Percentiles rank a stretch among this genome's conserved stretches.
These are phyloP conservation scores for Rhynchomys soricoides DNA, from an alignment of 2,113 vertebrate genomes.

Conservation along the genomic window DNA sequence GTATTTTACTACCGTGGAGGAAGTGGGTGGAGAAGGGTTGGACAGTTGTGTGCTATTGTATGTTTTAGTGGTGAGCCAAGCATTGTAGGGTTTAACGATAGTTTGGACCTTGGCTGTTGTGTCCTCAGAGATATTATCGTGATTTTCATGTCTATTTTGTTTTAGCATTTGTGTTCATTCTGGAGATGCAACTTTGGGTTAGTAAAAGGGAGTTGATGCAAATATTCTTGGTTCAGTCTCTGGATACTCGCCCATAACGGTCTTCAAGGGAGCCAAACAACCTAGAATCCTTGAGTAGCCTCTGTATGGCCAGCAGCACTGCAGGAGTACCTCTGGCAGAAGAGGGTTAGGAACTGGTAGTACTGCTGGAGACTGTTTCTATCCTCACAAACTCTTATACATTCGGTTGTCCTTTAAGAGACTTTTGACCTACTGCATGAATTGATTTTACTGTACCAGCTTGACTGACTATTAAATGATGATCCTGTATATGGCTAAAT, in stretches of 20 bases:
- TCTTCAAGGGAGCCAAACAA: neutral
- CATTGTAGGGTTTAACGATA: neutral
- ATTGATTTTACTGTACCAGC: neutral
- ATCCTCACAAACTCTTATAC: no score
- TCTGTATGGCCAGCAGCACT: neutral
- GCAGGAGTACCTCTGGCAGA: neutral
- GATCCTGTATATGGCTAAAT: neutral
- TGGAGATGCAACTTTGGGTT: neutral
- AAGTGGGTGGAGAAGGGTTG: neutral
- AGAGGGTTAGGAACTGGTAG: neutral
- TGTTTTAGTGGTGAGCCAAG: neutral
- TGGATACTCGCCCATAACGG: neutral
- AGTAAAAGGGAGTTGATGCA: neutral
- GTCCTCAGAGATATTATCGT: neutral
- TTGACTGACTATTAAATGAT: neutral
- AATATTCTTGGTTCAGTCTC: neutral
- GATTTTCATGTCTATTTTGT: neutral
- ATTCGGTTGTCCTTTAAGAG: neutral
- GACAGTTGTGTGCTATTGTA: neutral
- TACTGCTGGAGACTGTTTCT: fast-evolving
- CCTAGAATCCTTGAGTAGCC: neutral
- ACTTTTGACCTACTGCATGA: neutral
- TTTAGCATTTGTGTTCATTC: neutral
- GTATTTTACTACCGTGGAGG: neutral
- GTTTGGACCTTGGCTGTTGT: neutral